Evolutionary conservation across 2,797 vertebrate genomes (phyloP), one percentile per base, ranked within the genome.

Genomic region (Tenualosa ilisha): DNA sequence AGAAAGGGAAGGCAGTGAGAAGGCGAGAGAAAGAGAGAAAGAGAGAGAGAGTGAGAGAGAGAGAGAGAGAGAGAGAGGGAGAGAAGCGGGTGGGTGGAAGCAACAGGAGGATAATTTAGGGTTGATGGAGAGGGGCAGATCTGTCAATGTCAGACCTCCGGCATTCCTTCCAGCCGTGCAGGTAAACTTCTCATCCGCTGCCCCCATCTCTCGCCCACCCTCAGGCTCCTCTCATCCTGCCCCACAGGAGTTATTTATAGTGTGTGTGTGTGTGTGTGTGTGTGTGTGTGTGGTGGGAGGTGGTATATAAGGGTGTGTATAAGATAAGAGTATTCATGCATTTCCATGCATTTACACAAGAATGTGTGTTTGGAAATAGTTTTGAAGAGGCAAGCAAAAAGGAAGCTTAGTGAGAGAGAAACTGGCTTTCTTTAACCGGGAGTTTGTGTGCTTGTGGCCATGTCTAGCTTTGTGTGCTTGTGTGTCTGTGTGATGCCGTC

Each of bases 201-300:
- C 68, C 50, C 37, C 61, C 68, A 3, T 13, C 63, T 2, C 63
- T 82, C 13, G 6, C 49, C 53, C 81, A 56, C 84, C 81, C 84
- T 81, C 72, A 82, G 83, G 83, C 24, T 68, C 68, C 24, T 31
- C 63, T 68, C 81, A 83, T 20, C 17, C 51, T 68, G 63, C 79
- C 83, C 65, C 84, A 72, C 59, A 81, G 82, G 83, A 24, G 12
- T 87, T 65, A 86, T 88, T 89, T 88, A 84, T 46, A 56, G 63
- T 51, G 9, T 51, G 50, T 51, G 50, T 51, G 50, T 51, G 7
- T 51, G 0, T 9, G 11, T 9, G 50, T 6, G 49, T 50, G 49
- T 50, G 49, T 50, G 54, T 22, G 68, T 22, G 72, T 84, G 83
- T 79, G 84, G 65, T 81, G 65, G 2, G 63, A 0, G 9, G n/a